Percentiles rank a stretch among this genome's conserved stretches.
phyloP scores from a whole-genome alignment of 2,797 vertebrate genomes.

The Muscicapa comitata region DNA sequence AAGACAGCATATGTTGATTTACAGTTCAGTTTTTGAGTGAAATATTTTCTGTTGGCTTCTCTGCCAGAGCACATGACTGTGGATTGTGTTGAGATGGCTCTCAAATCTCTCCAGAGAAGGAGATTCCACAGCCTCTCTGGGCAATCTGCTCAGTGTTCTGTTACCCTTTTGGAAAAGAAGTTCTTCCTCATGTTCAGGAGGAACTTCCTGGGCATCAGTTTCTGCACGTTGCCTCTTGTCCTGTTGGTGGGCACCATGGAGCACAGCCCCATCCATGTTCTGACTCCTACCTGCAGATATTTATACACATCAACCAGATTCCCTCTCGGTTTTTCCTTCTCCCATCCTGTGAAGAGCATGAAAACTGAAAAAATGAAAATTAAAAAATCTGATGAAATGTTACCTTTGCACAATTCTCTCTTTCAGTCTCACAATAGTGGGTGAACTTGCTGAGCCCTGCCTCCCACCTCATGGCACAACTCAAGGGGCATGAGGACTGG shows the following conservation, averaged over 20 bases:
- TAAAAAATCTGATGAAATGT: not conserved
- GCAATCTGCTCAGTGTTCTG: not conserved
- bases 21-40: not conserved
- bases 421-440: not conserved
- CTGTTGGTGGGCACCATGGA: not conserved
- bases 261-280: not conserved
- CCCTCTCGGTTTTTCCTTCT: not conserved
- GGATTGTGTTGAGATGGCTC: not conserved
- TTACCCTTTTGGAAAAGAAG: not conserved
- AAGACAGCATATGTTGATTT: slow-evolving; percentile 36
- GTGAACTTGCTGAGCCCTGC: not conserved
- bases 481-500: not conserved
- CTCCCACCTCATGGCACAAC: not conserved
- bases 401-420: not conserved
- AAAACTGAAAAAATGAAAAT: not conserved
- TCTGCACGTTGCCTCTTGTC: not conserved
- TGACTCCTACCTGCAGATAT: not conserved
- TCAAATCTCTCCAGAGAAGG: not conserved
- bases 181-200: not conserved
- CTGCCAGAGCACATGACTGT: not conserved
- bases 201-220: not conserved
- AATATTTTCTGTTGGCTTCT: not conserved
- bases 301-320: not conserved
- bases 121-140: not conserved
- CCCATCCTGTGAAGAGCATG: not conserved